Base-by-base conservation (phyloP, 2,888 invertebrate species). In the Eilema depressum region DNA sequence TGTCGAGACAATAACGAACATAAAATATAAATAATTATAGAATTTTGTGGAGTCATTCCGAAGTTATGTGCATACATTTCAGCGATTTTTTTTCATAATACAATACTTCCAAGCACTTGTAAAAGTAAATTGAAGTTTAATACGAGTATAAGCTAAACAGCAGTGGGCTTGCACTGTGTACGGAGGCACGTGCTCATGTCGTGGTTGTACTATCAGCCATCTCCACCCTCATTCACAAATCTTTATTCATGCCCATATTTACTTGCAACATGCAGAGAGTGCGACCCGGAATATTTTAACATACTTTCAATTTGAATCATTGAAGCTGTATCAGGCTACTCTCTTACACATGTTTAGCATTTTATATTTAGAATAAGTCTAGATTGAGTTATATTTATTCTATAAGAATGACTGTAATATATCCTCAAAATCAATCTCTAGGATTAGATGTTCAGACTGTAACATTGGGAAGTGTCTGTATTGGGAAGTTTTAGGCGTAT, bases 131-230 rank as follows among this genome's bases (percentile, higher is more conserved):
- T 53, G 10, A 53, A 53, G 66, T 63, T 33, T 70, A 73, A 82
- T 70, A n/a, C n/a, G n/a, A n/a, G n/a, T n/a, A 80, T 70, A 74
- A 75, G 63, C 41, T 71, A 72, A 74, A 83, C 69, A 69, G 69
- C 63, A 80, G 77, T 87, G 84, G 87, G 85, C 78, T 85, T 88
- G 85, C 87, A 86, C 80, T 79, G 77, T 75, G 70, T 69, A 73
- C 76, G 80, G 79, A 78, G 78, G 92, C 87, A 86, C 93, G 93
- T 94, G 93, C 93, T 92, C 79, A 92, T 91, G 90, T 86, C 86
- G 85, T 82, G 85, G 88, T 93, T 91, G 76, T 88, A 87, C 88
- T 93, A 94, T 94, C 93, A 88, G 90, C 79, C 83, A 86, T 87
- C 87, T 87, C 86, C 93, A 92, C 92, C 85, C 87, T 82, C 83